Base-by-base conservation (phyloP, 2,113 vertebrate genomes). In the Dromaius novaehollandiae region DNA sequence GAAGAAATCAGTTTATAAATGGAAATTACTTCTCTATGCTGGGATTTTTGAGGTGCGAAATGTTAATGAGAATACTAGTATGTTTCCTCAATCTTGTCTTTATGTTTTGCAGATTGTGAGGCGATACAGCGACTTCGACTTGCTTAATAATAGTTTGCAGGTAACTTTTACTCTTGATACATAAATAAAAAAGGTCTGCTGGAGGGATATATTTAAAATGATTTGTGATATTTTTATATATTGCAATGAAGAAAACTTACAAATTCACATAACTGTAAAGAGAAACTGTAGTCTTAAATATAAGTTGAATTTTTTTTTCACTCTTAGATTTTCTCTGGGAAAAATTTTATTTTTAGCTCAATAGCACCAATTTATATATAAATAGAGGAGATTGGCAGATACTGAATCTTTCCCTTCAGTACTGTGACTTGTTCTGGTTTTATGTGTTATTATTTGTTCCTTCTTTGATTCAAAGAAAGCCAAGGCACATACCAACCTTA, bases 121-220 rank as follows among this genome's bases (percentile, higher is more conserved):
- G 77, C 98, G 99, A 97, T 99, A 99, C 97, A 99, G 99, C 84
- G 99, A 99, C 98, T 99, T 99, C 82, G 99, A 99, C 77, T 98
- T 99, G 94, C 98, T 99, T 71, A 99, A 99, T 98, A 99, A 98
- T 96, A 99, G 98, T 96, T 97, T 99, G 93, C 98, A 99, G 99
- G 99, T 99, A 98, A 99, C 98, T 93, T 86, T 89, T 32, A 34
- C 58, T 66, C 58, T 50, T 70, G 32, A 46, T 96, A 56, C 30
- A 80, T 66, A 30, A 78, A 79, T 79, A 48, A 16, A 82, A 91
- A 83, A 58, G 58, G 15, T 58, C 3, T 46, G 55, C 76, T 79
- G 63, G 46, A 85, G 85, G 30, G n/a, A 40, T 53, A 8, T 34
- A 63, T 95, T 90, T 75, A 50, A 93, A 94, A 82, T 24, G 7